Conservation (phyloP, 2,113 vertebrate species). For the Clarias magur region DNA sequence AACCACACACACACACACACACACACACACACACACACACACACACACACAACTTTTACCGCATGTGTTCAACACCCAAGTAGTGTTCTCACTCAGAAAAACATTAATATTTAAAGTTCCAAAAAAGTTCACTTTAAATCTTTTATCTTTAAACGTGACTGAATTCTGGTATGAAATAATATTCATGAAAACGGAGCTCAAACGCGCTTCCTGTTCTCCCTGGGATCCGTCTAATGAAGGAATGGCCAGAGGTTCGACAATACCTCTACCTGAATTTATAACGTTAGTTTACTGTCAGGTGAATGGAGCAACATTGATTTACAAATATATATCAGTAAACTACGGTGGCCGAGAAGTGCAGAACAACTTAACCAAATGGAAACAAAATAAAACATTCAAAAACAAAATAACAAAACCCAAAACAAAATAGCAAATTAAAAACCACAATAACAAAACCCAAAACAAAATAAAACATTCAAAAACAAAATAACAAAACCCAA, state of each 20-base stretch:
- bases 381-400: too few relatives aligned
- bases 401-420: too few relatives aligned
- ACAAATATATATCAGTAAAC: too few relatives aligned
- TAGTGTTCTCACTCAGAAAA: slow-evolving; percentile 1
- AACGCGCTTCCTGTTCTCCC: background rate
- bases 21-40: slow-evolving; percentile 5
- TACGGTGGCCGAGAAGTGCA: too few relatives aligned
- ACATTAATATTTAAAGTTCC: background rate
- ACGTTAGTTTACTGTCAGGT: too few relatives aligned
- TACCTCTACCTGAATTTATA: background rate
- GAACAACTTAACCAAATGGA: too few relatives aligned
- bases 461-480: too few relatives aligned
- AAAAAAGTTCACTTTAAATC: background rate
- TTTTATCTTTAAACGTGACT: background rate
- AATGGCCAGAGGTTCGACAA: background rate
- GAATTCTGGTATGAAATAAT: background rate
- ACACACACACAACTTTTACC: background rate
- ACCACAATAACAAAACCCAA: too few relatives aligned
- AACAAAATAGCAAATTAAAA: too few relatives aligned
- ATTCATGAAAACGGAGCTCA: background rate
- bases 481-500: too few relatives aligned
- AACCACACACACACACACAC: background rate
- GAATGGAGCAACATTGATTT: too few relatives aligned
- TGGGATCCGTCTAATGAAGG: background rate
- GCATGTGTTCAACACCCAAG: background rate